Conservation (phyloP, 2,888 invertebrate species). For the Sphecodes monilicornis region DNA sequence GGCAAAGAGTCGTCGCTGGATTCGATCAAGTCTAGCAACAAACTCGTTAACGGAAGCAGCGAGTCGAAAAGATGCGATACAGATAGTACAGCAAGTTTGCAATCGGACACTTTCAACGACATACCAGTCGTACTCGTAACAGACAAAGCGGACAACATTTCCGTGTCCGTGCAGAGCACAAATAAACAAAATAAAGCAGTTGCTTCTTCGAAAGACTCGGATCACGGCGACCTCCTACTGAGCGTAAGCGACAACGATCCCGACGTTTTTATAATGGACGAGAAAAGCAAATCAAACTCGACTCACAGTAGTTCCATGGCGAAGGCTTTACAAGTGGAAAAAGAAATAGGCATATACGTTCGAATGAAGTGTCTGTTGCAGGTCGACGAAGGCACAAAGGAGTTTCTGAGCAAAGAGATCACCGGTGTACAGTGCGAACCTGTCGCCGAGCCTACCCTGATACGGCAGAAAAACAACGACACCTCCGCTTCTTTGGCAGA, state of each 20-base stretch:
- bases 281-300: conserved; percentile 66
- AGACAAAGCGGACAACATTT: conserved; percentile 27
- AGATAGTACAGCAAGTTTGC: conserved; percentile 65
- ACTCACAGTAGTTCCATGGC: conserved; percentile 58
- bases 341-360: conserved; percentile 75
- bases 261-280: conserved; percentile 72
- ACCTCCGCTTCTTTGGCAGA: conserved; percentile 77
- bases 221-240: conserved; percentile 70
- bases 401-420: conserved; percentile 76
- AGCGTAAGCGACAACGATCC: conserved; percentile 79
- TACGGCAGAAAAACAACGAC: conserved; percentile 71
- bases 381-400: conserved; percentile 78
- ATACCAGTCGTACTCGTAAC: conserved; percentile 38
- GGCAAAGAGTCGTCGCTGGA: conserved; percentile 63
- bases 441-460: conserved; percentile 49
- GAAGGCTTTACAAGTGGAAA: conserved; percentile 73
- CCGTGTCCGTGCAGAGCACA: not conserved
- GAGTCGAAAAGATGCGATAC: conserved; percentile 65
- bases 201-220: conserved; percentile 49
- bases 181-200: conserved; percentile 49
- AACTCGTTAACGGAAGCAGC: conserved; percentile 72
- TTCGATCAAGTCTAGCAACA: conserved; percentile 46
- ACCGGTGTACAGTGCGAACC: conserved; percentile 75
- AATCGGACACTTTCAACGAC: conserved; percentile 66
- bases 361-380: conserved; percentile 77